These are phyloP conservation scores for Sus scrofa DNA, from an alignment of 2,113 vertebrate genomes.

Conservation along the genomic window T2T-Sscrofa CM000827.6:93309001-93309500, in stretches of 20 bases:
- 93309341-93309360: constrained; percentile 74
- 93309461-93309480: constrained; percentile 78
- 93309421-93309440: constrained; percentile 82
- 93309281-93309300: constrained; percentile 44
- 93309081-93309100: constrained; percentile 18
- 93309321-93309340: constrained; percentile 71
- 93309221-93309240: constrained; percentile 38
- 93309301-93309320: constrained; percentile 31
- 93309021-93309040: not conserved
- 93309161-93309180: constrained; percentile 53
- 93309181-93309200: not conserved
- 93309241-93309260: constrained; percentile 69
- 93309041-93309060: not conserved
- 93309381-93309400: constrained; percentile 72
- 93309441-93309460: constrained; percentile 81
- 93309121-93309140: constrained; percentile 34
- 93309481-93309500: constrained; percentile 78
- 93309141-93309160: constrained; percentile 24
- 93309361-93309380: constrained; percentile 79
- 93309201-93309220: not conserved
- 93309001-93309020: not conserved
- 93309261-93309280: constrained; percentile 71
- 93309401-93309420: constrained; percentile 73
- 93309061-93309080: not conserved
- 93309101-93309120: constrained; percentile 19